A percentile compares a stretch with the other conserved stretches of the same genome.
These are phyloP conservation scores for Philonicus albiceps DNA, from an alignment of 2,888 invertebrate species.

Conservation along the genomic window DNA sequence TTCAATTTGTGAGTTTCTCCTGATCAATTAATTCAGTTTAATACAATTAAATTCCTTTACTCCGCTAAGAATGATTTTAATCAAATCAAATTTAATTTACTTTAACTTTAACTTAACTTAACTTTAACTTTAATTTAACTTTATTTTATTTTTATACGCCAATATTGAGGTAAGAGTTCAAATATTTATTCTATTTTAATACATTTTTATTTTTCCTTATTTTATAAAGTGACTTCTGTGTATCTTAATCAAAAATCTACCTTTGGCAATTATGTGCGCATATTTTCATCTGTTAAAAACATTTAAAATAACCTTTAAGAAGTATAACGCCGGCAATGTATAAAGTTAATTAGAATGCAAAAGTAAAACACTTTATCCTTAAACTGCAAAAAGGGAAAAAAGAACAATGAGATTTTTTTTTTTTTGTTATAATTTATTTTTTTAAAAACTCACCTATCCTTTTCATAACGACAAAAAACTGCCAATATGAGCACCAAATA, in stretches of 20 bases:
- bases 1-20: too few relatives aligned
- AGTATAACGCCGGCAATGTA: background rate
- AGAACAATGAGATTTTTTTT: background rate
- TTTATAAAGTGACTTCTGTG: background rate
- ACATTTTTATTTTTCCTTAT: background rate
- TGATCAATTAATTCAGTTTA: background rate
- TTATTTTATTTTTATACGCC: background rate
- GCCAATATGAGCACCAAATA: background rate
- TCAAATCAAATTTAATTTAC: background rate
- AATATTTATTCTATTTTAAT: background rate
- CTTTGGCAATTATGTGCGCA: background rate
- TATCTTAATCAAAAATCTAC: conserved; percentile 31
- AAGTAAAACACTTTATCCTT: background rate
- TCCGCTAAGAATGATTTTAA: background rate
- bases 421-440: background rate
- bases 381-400: background rate
- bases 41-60: background rate
- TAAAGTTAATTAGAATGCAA: background rate
- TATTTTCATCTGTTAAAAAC: background rate
- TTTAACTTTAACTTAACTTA: too few relatives aligned
- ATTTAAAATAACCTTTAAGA: background rate
- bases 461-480: background rate
- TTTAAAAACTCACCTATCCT: background rate
- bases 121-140: background rate
- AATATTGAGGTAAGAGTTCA: background rate